Conservation (phyloP, 2,113 vertebrate species). For the Arvicanthis niloticus region DNA sequence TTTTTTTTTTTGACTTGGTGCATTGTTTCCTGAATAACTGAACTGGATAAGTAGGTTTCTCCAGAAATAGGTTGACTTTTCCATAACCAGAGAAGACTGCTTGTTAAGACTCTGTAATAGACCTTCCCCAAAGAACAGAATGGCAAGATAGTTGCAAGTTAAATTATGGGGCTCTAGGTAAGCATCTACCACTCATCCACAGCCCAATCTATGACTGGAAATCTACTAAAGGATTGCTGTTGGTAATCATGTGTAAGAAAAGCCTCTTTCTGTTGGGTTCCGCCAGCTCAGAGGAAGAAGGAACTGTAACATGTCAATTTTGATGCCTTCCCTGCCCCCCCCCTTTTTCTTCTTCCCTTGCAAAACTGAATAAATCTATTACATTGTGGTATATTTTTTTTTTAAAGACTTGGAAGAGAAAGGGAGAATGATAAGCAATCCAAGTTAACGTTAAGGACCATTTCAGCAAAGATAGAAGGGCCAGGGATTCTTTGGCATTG, state of each 20-base stretch:
- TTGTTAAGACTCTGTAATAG: background rate
- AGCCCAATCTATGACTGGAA: background rate
- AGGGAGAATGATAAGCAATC: background rate
- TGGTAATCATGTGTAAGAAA: background rate
- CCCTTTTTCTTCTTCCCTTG: background rate
- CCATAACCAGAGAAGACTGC: background rate
- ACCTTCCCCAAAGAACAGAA: background rate
- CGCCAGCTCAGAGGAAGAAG: background rate
- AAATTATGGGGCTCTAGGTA: background rate
- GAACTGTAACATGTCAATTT: background rate
- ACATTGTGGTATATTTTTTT: background rate
- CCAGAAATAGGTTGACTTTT: slow-evolving; percentile 8
- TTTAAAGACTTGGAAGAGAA: slow-evolving; percentile 43
- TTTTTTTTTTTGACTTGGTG: background rate
- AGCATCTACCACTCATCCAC: background rate
- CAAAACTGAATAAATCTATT: slow-evolving; percentile 21
- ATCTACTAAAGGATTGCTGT: background rate
- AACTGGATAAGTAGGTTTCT: slow-evolving; percentile 14
- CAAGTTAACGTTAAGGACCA: slow-evolving; percentile 13
- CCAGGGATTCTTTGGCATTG: background rate
- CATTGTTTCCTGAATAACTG: background rate
- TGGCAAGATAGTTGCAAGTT: background rate
- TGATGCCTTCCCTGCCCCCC: too few species aligned
- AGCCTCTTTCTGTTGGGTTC: background rate
- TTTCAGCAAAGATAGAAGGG: slow-evolving; percentile 5